Base-by-base conservation (phyloP, 2,888 invertebrate species). In the Coelopa pilipes region DNA sequence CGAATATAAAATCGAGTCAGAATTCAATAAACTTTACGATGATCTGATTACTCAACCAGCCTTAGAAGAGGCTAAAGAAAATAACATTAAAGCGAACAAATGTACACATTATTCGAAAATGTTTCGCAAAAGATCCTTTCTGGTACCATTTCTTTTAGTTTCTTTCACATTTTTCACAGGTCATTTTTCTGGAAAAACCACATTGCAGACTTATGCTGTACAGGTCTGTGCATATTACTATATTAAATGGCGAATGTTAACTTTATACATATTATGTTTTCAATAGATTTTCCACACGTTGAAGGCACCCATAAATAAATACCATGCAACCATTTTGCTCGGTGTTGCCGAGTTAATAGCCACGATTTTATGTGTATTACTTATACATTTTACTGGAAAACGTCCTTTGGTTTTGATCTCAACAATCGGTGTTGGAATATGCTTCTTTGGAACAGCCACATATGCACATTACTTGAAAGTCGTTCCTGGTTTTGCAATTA, bases 181-280 rank as follows among this genome's bases (percentile, higher is more conserved):
- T 0, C 91, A 93, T 81, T 94, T 94, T 80, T 92, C 92, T 50
- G 95, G 95, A 0, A 92, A 92, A 89, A 92, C 92, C 0, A 91
- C 93, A 0, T 87, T 95, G 34, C 91, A 92, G 88, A 93, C 93
- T 0, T 94, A 91, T 80, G 92, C 94, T 19, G 93, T 94, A 5
- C 90, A 90, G 80, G 83, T 83, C 72, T 71, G 73, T 72, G 5
- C 66, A 4, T 34, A 34, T 34, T 34, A 34, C 4, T n/a, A 24
- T 13, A 34, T 10, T 24, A 55, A n/a, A 1, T 19, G 24, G 19
- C n/a, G n/a, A n/a, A n/a, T n/a, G 66, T 46, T 1, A 45, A 68
- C 62, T 12, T 62, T 55, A 21, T 68, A 2, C 1, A 62, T 57
- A 73, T 49, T 67, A 67, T 49, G 57, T 67, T 67, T 73, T 74